Evolutionary conservation across 1,140 invertebrate genomes (phyloP).

Genomic region (roundworm (Caenorhabditis elegans)): DNA sequence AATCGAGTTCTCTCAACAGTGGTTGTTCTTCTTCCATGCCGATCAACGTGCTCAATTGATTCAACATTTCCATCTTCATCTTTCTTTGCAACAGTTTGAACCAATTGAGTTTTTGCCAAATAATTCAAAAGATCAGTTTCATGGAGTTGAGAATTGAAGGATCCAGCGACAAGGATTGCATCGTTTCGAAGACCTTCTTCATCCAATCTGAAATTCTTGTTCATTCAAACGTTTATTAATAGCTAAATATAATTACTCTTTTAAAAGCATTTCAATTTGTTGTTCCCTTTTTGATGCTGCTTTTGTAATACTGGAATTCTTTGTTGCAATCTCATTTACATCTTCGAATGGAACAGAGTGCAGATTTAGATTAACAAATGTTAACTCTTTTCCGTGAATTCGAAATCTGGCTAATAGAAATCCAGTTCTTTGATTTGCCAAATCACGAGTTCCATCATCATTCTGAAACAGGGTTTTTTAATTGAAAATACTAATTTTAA

Average conservation of each 20-base stretch:
- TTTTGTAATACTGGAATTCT: conserved; percentile 37
- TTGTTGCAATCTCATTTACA: conserved; percentile 39
- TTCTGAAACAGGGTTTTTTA: conserved; percentile 18
- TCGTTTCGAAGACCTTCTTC: conserved; percentile 44
- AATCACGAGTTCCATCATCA: conserved; percentile 43
- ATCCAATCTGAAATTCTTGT: conserved; percentile 6
- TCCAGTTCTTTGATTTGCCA: conserved; percentile 37
- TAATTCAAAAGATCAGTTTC: conserved; percentile 39
- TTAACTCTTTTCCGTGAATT: conserved; percentile 41
- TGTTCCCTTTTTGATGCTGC: conserved; percentile 36
- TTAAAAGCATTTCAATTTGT: conserved; percentile 37
- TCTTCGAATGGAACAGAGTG: conserved; percentile 46
- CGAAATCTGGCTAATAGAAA: conserved; percentile 40
- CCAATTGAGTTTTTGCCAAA: conserved; percentile 37
- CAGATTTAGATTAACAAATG: conserved; percentile 42
- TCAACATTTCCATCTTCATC: conserved; percentile 33
- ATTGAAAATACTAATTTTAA: too few species aligned
- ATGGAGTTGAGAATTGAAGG: conserved; percentile 46
- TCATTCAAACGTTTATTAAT: not conserved
- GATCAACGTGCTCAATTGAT: conserved; percentile 37
- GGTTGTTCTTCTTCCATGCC: conserved; percentile 40
- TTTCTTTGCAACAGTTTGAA: conserved; percentile 35
- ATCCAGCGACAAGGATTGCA: conserved; percentile 40
- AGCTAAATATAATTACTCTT: conserved; percentile 8
- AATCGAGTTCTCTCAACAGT: conserved; percentile 44